Base-by-base conservation (phyloP, 2,113 vertebrate species). In the Pseudorectes ferrugineus region DNA sequence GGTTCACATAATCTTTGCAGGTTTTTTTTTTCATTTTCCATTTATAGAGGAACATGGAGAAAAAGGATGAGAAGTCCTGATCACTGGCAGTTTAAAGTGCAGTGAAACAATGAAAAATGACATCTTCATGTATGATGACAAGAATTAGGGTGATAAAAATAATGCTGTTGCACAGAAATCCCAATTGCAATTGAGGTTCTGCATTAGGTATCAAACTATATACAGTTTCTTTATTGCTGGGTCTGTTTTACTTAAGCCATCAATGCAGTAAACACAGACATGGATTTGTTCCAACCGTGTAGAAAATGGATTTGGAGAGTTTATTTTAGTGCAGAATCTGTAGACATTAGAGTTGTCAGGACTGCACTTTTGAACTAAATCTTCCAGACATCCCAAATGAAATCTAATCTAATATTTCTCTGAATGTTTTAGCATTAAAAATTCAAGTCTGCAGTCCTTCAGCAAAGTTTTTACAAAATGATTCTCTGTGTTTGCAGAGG, bases 21-120 rank as follows among this genome's bases (percentile, higher is more conserved):
- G 15, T 45, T 22, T 45, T 33, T 65, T 43, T 58, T 74, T 80
- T 43, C 10, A 40, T 45, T 89, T 93, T 75, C 3, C 17, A 31
- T 9, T 81, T 75, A n/a, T 49, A 85, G 25, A 11, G 9, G 24
- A 83, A 82, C 33, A 42, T 0, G 0, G 3, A 1, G 0, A 46
- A 58, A 90, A 61, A 72, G 15, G 8, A 29, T 74, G 46, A 59
- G 38, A 65, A 29, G 3, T 80, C 14, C 24, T 54, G 20, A 48
- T 59, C 33, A 12, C 3, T 58, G 17, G 8, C 29, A 65, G 16
- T 48, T 55, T 84, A 49, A 87, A 93, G 18, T 52, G 11, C 33
- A 65, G 29, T 26, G 40, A 79, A 93, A 68, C 36, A 72, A 29
- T 35, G 49, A 35, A 72, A 85, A 65, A 22, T 61, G 11, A 25